Base-by-base conservation (phyloP, 2,797 vertebrate species). In the Pterois miles region DNA sequence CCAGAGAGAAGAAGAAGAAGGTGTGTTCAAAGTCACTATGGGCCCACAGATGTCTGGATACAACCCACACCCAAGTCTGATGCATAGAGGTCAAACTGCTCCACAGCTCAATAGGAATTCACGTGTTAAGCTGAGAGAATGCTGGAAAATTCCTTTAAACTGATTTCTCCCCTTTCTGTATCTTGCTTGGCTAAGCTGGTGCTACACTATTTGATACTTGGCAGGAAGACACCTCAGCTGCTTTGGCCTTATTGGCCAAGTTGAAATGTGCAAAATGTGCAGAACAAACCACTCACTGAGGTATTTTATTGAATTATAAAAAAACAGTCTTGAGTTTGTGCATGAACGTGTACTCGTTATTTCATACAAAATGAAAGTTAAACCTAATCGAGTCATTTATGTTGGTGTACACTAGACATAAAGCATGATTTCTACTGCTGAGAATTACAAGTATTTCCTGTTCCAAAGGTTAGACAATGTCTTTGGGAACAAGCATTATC, bases 61-160 rank as follows among this genome's bases (percentile, higher is more conserved):
- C 29, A 74, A 78, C 74, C 70, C 78, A 85, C 81, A 81, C 84
- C 84, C 77, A 78, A 20, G 20, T 76, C 54, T 65, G 57, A 89
- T 70, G 76, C 84, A 84, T 38, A 81, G 75, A 71, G 71, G 50
- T 76, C 71, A 66, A 69, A 78, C 72, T 85, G 31, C 65, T 76
- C 22, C 65, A 75, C 29, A 63, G 62, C 22, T 64, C 48, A n/a
- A 56, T 18, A 81, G 12, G 46, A 82, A 83, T 78, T 87, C 77
- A 71, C 58, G 83, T 80, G 69, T 83, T 76, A 67, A 53, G 31
- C 43, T 79, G 48, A 88, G 84, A 88, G 66, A 84, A 88, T 65
- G 70, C 31, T 38, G 48, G 38, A 63, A 81, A 82, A 76, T 73
- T 65, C 48, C 40, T 65, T 48, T 27, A 29, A 63, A 73, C 5